Evolutionary conservation across 2,113 vertebrate genomes (phyloP), one percentile per base, ranked within the genome.

Genomic region (Thinocorus orbignyianus): DNA sequence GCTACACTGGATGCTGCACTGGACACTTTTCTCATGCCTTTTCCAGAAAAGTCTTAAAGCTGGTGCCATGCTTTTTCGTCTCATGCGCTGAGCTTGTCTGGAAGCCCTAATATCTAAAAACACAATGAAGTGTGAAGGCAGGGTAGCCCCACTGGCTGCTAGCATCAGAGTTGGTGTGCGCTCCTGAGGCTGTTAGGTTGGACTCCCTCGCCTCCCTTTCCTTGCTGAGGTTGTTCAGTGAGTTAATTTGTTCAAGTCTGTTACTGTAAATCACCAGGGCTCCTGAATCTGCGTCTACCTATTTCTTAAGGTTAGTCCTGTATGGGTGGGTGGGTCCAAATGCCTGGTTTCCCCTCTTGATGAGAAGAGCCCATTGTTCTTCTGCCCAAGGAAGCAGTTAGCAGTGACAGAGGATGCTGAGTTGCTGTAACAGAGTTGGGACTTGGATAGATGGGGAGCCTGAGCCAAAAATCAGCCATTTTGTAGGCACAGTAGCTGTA

Each of bases 381-480:
- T 85, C 37, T 1, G 2, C 62, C 30, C 42, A 35, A 28, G 41
- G n/a, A 72, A 54, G 17, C 5, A 1, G 13, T 69, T 70, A 61
- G 18, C 46, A 37, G 28, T 33, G 46, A n/a, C 4, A 1, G 79
- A 66, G 70, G 77, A 49, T 90, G 90, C 60, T 22, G 57, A 72
- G 20, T 51, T 13, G 14, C 5, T 7, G 13, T 57, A 37, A n/a
- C 61, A 51, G 81, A 23, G 79, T 18, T 81, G 31, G 55, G 64
- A 86, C 72, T 80, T 71, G 77, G 48, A 78, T 8, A 22, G 76
- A 19, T 93, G 52, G 42, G 55, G 82, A 64, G 24, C 55, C 44
- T 69, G 88, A 86, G 95, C 93, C 68, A 86, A 88, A 92, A 66
- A 14, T 23, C 68, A 52, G 76, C 88, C 92, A 57, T 95, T 95